Evolutionary conservation across 2,113 vertebrate genomes (phyloP), one percentile per base, ranked within the genome.

Genomic region (Cottus gobio): DNA sequence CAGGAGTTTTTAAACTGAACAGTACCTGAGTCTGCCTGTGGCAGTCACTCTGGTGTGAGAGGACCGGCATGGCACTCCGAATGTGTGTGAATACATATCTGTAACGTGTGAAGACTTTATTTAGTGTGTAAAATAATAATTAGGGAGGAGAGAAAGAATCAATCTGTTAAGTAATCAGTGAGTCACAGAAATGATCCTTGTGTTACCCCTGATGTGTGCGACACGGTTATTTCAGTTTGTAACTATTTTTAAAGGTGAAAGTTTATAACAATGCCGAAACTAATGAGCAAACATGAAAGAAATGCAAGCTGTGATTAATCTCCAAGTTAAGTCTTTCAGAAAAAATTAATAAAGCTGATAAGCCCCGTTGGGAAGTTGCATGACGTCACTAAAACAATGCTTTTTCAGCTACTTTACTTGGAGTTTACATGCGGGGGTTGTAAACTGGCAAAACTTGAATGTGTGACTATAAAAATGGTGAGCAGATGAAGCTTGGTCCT

Each of bases 81-180:
- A 22, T 48, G 16, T 56, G 37, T 75, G 73, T 70, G 77, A 57
- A 79, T 74, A 62, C 54, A 62, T 61, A 36, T 75, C n/a, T 22
- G 24, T 57, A 28, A 70, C 69, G 64, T 74, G 63, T 39, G 26
- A 69, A 60, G 50, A 9, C 68, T 72, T 13, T 50, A 56, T 79
- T 70, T 56, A 26, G 46, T 48, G 18, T 63, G 60, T 42, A 31
- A 74, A 2, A 70, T 24, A 36, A 44, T 8, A 70, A 31, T 31
- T 0, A 3, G 9, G 61, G 13, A 57, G 16, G 39, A 62, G 24
- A 63, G 37, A 36, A 0, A 44, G 24, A 31, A 54, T 64, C 31
- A 20, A 3, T 64, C 42, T 36, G 39, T 52, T 69, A 50, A 61
- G 42, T 34, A 58, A 57, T 24, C 34, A 52, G 44, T 60, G 60